Conservation (phyloP, 2,113 vertebrate genomes). For the Gasterosteus nipponicus region DNA sequence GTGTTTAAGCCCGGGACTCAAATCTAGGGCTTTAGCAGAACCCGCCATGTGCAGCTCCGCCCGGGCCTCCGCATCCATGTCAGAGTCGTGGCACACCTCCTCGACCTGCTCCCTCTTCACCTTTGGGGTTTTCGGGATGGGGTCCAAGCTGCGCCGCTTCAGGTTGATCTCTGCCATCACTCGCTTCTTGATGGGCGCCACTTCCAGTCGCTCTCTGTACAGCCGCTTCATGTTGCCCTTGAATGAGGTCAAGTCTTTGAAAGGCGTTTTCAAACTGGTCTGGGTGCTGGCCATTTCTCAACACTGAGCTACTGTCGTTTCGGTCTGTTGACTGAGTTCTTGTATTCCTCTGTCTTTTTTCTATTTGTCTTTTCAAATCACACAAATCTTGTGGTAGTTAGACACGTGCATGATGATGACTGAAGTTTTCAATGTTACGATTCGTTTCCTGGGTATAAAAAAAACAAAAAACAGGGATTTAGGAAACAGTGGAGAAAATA, state of each 20-base stretch:
- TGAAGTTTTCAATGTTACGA: conserved; percentile 49
- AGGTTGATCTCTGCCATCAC: conserved; percentile 89
- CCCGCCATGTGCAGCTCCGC: conserved; percentile 76
- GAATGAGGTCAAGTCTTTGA: conserved; percentile 82
- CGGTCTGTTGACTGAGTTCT: conserved; percentile 39
- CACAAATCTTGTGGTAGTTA: conserved; percentile 68
- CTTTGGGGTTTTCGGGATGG: conserved; percentile 82
- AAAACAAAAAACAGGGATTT: conserved; percentile 19
- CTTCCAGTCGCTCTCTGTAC: conserved; percentile 84
- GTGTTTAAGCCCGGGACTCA: conserved; percentile 97
- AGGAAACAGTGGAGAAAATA: conserved; percentile 18
- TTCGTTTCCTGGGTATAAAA: conserved; percentile 59
- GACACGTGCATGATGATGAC: conserved; percentile 76
- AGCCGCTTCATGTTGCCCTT: conserved; percentile 85
- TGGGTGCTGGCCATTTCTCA: conserved; percentile 88
- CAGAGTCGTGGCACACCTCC: conserved; percentile 78
- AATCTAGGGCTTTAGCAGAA: conserved; percentile 87
- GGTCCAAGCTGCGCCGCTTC: conserved; percentile 83
- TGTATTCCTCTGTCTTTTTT: conserved; percentile 43
- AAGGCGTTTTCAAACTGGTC: conserved; percentile 83
- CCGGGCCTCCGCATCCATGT: conserved; percentile 75
- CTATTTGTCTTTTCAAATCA: conserved; percentile 62
- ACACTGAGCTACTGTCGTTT: conserved; percentile 52
- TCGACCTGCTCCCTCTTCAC: conserved; percentile 92
- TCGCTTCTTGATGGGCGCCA: conserved; percentile 90